A percentile compares a stretch with the other conserved stretches of the same genome.
phyloP scores from a whole-genome alignment of 2,113 vertebrate genomes.

The Globicephala melas region DNA sequence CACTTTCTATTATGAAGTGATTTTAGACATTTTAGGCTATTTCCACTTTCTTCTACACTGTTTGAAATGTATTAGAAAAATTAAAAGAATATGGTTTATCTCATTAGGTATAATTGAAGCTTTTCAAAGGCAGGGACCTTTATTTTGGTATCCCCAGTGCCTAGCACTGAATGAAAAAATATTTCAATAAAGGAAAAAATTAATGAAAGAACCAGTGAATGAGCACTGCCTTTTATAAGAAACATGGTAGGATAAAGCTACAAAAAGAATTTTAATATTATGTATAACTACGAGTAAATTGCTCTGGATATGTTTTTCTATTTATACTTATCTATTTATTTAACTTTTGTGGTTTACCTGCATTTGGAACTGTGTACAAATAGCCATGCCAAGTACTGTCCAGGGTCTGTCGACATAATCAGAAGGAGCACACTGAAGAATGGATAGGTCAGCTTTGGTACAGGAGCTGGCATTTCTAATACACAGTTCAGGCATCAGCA shows the following conservation, averaged over 20 bases:
- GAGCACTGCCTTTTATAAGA: not conserved
- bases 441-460: not conserved
- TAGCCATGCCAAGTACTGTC: not conserved
- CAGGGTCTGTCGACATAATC: not conserved
- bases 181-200: not conserved
- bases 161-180: not conserved
- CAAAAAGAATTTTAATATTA: not conserved
- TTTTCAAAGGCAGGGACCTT: not conserved
- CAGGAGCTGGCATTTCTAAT: not conserved
- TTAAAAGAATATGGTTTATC: not conserved
- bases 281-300: not conserved
- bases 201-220: not conserved
- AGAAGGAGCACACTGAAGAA: not conserved
- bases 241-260: not conserved
- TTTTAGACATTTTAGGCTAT: not conserved
- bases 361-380: not conserved
- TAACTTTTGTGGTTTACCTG: not conserved
- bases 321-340: not conserved
- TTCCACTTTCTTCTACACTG: not conserved
- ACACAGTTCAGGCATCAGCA: not conserved
- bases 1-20: not conserved
- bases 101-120: not conserved
- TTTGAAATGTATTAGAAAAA: conserved; percentile 7
- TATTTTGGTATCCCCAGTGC: not conserved
- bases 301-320: not conserved